phyloP scores from a whole-genome alignment of 2,113 vertebrate species.

The Gasterosteus aculeatus region DNA sequence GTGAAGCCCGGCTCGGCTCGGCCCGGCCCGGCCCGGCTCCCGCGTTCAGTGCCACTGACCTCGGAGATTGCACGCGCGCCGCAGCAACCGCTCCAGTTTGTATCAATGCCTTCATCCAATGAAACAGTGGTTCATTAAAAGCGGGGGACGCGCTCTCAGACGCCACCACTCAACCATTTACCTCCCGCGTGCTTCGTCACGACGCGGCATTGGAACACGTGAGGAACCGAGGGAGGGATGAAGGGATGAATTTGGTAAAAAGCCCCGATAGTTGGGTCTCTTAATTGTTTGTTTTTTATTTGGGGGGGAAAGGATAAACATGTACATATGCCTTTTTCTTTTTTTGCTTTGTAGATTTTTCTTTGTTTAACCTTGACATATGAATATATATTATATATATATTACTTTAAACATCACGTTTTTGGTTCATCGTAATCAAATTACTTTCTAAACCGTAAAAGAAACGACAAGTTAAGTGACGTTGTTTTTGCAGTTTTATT shows the following conservation, averaged over 20 bases:
- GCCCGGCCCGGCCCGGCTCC: constrained; percentile 41
- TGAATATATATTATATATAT: constrained; percentile 84
- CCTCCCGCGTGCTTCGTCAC: constrained; percentile 75
- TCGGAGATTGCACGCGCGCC: constrained; percentile 68
- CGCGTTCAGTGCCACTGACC: constrained; percentile 64
- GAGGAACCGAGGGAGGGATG: constrained; percentile 30
- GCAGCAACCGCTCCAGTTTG: constrained; percentile 63
- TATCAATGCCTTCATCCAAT: constrained; percentile 80
- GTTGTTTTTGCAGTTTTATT: constrained; percentile 80
- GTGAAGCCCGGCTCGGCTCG: neutral
- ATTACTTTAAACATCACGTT: constrained; percentile 86
- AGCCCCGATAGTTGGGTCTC: constrained; percentile 40
- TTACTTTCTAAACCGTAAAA: constrained; percentile 79
- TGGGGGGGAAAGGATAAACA: constrained; percentile 72
- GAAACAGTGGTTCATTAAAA: constrained; percentile 38
- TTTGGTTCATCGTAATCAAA: constrained; percentile 80
- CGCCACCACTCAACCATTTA: constrained; percentile 79
- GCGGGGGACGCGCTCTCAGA: constrained; percentile 69
- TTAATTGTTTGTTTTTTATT: constrained; percentile 37
- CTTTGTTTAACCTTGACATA: constrained; percentile 80
- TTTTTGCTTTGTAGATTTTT: constrained; percentile 82
- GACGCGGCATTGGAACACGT: constrained; percentile 46
- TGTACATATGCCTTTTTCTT: constrained; percentile 93
- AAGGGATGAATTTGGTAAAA: constrained; percentile 60
- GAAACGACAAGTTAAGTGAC: constrained; percentile 66